These are phyloP conservation scores for Myotis findleyi DNA, from an alignment of 2,797 vertebrate genomes.

Conservation along the genomic window DNA sequence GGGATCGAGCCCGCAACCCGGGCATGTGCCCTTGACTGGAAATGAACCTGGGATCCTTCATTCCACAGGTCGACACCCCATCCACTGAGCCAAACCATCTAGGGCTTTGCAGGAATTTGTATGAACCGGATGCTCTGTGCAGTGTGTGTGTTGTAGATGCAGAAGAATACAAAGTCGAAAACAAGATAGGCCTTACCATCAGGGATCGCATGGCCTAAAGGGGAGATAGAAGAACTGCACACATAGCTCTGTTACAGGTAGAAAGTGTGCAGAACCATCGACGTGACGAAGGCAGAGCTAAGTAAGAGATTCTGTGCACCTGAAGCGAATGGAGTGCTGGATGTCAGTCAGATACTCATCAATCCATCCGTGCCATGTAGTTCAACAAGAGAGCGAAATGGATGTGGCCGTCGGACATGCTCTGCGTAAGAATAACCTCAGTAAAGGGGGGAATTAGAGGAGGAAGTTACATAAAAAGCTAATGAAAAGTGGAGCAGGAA, in stretches of 20 bases:
- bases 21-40: too few species aligned
- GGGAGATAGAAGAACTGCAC: neutral
- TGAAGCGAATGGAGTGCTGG: neutral
- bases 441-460: neutral
- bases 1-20: too few species aligned
- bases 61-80: too few species aligned
- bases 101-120: neutral
- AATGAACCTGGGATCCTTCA: too few species aligned
- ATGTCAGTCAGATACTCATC: neutral
- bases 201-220: neutral
- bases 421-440: neutral
- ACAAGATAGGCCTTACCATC: neutral
- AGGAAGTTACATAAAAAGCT: neutral
- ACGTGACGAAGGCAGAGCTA: neutral
- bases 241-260: neutral
- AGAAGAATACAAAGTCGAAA: neutral
- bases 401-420: neutral
- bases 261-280: neutral
- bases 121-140: neutral
- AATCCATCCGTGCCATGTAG: neutral
- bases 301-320: neutral
- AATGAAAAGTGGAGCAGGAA: neutral
- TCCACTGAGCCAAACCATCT: too few species aligned
- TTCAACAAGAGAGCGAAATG: neutral
- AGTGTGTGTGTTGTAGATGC: neutral